These are phyloP conservation scores for Tauraco hartlaubi DNA, from an alignment of 2,797 vertebrate genomes.

Conservation along the genomic window DNA sequence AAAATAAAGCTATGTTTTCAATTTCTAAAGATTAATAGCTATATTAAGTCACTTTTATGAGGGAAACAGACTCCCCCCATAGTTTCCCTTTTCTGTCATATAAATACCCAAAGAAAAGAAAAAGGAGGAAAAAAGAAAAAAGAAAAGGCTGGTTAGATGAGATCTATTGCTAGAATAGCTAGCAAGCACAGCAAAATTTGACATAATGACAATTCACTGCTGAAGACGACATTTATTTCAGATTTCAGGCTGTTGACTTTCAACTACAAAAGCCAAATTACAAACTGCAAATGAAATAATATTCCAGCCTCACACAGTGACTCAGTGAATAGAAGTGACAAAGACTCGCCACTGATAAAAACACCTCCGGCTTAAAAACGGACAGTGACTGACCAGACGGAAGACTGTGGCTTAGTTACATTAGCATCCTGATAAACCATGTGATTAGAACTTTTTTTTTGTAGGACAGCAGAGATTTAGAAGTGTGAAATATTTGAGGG, in stretches of 20 bases:
- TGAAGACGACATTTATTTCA: conserved; percentile 16
- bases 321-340: neutral
- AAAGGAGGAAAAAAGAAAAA: neutral
- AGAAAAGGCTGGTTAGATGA: neutral
- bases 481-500: neutral
- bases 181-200: conserved; percentile 27
- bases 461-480: neutral
- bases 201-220: neutral
- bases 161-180: neutral
- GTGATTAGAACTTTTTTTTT: neutral
- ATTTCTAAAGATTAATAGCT: conserved; percentile 54
- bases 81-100: conserved; percentile 23
- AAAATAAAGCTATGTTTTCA: conserved; percentile 49
- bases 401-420: neutral
- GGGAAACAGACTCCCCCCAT: neutral
- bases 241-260: neutral
- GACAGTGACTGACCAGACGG: neutral
- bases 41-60: conserved; percentile 33
- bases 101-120: neutral
- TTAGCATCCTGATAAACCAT: neutral
- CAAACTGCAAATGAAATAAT: conserved; percentile 48
- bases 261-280: neutral
- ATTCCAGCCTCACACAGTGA: neutral
- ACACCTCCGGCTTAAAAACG: neutral
- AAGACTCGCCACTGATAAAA: neutral